These are phyloP conservation scores for Leptothorax acervorum DNA, from an alignment of 2,888 invertebrate species.

Conservation along the genomic window DNA sequence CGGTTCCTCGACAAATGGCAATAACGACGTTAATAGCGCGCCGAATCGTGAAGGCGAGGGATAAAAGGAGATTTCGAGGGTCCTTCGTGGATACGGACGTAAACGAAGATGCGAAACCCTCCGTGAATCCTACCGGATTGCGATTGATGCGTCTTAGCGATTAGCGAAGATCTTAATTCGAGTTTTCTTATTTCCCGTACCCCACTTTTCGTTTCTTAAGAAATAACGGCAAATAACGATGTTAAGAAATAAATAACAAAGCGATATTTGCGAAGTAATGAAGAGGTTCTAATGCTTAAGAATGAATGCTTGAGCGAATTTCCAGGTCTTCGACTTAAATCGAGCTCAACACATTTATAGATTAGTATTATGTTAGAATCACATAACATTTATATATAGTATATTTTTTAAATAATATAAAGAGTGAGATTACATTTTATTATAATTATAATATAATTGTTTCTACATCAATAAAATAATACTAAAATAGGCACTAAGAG, in stretches of 20 bases:
- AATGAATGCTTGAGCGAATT: background rate
- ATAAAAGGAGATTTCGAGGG: conserved; percentile 37
- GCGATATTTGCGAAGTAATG: background rate
- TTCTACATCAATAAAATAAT: too few species aligned
- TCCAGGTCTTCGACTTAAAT: background rate
- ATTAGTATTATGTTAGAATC: background rate
- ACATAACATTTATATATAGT: background rate
- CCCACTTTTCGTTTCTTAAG: background rate
- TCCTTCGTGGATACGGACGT: conserved; percentile 20
- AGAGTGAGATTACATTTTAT: background rate
- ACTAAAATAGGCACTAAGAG: too few species aligned
- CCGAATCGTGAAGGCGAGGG: conserved; percentile 40
- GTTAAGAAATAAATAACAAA: background rate
- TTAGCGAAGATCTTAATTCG: conserved; percentile 16
- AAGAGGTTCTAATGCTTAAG: too few species aligned
- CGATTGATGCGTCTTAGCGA: conserved; percentile 7
- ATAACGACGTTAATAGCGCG: conserved; percentile 49
- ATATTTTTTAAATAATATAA: background rate
- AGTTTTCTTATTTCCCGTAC: background rate
- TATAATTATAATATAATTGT: background rate
- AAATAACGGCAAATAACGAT: background rate
- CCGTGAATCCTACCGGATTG: conserved; percentile 2
- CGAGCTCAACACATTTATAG: background rate
- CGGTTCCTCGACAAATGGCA: conserved; percentile 45
- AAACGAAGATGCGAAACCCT: background rate